Evolutionary conservation across 2,888 invertebrate genomes (phyloP).

Genomic region (Erebia epiphron): DNA sequence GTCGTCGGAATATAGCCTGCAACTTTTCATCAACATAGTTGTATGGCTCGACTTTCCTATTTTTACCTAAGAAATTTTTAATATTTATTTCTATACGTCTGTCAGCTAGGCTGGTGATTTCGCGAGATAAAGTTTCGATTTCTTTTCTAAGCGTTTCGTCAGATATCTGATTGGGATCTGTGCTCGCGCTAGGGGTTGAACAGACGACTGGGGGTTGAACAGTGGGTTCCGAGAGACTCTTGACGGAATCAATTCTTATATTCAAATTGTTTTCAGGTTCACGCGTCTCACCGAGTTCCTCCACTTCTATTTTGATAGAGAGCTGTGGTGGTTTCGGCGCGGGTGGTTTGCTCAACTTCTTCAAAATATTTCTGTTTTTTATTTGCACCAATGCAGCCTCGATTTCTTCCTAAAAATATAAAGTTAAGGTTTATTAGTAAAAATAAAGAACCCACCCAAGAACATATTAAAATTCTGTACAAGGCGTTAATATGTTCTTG

Average conservation of each 20-base stretch:
- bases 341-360: conserved; percentile 14
- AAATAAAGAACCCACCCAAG: too few relatives aligned
- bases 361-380: conserved; percentile 29
- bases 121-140: conserved; percentile 30
- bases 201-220: not conserved
- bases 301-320: conserved; percentile 47
- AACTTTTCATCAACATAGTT: conserved; percentile 34
- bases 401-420: conserved; percentile 37
- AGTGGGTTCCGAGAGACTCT: not conserved
- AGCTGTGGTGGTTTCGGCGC: conserved; percentile 33
- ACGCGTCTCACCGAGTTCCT: conserved; percentile 38
- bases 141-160: conserved; percentile 36
- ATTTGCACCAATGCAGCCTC: conserved; percentile 34
- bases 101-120: conserved; percentile 42
- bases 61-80: conserved; percentile 45
- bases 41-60: not conserved
- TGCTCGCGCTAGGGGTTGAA: not conserved
- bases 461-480: too few relatives aligned
- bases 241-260: conserved; percentile 24
- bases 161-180: not conserved
- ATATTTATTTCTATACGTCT: conserved; percentile 44
- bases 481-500: too few relatives aligned
- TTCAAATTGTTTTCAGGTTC: conserved; percentile 18
- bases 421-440: not conserved
- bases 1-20: conserved; percentile 37